phyloP scores from a whole-genome alignment of 2,888 invertebrate genomes.

The Sthenelais limicola region DNA sequence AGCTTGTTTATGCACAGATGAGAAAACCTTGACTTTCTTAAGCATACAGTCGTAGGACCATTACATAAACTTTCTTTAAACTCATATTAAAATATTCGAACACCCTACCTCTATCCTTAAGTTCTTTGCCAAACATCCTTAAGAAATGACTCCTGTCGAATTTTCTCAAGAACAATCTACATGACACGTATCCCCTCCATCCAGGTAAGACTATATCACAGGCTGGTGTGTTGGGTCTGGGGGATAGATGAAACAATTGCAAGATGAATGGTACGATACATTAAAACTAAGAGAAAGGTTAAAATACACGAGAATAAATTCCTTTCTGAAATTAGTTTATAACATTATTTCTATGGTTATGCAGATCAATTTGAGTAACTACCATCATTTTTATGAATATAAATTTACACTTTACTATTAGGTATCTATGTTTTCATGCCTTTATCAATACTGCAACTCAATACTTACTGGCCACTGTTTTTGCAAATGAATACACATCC shows the following conservation, averaged over 20 bases:
- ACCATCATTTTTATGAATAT: too few relatives aligned
- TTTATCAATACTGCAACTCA: too few relatives aligned
- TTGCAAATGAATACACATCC: conserved; percentile 7
- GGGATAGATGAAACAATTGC: too few relatives aligned
- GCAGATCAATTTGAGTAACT: too few relatives aligned
- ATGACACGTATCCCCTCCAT: conserved; percentile 90
- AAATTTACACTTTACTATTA: too few relatives aligned
- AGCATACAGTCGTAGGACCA: background rate
- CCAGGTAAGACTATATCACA: conserved; percentile 75
- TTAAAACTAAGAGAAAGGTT: too few relatives aligned
- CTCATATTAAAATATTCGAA: conserved; percentile 4
- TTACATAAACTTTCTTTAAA: background rate
- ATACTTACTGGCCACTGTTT: conserved; percentile 25
- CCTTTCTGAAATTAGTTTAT: background rate
- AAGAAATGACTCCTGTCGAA: conserved; percentile 90
- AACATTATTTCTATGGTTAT: background rate
- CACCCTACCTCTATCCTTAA: conserved; percentile 62
- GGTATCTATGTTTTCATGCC: too few relatives aligned
- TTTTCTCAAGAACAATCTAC: conserved; percentile 89
- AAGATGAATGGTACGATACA: too few relatives aligned
- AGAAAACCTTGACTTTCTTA: too few relatives aligned
- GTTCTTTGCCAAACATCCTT: conserved; percentile 86
- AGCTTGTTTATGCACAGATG: too few relatives aligned
- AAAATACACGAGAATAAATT: too few relatives aligned
- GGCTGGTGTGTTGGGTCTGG: conserved; percentile 67